These are phyloP conservation scores for Typhlomys cinereus DNA, from an alignment of 2,113 vertebrate species.

Conservation along the genomic window DNA sequence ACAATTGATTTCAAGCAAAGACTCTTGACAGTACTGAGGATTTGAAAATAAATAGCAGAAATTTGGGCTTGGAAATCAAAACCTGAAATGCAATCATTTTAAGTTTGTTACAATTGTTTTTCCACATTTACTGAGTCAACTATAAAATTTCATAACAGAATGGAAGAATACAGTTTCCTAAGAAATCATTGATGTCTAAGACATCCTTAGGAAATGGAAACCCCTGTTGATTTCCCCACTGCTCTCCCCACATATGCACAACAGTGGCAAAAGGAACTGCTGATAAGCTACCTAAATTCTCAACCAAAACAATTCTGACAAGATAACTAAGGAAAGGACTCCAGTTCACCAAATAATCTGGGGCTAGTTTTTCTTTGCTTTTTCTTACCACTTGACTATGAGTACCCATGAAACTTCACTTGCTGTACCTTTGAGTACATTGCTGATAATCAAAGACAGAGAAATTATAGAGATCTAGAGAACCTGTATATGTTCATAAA, in stretches of 20 bases:
- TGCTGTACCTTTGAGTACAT: too few species aligned
- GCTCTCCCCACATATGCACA: neutral
- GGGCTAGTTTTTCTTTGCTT: neutral
- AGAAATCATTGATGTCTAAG: neutral
- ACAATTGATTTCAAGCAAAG: neutral
- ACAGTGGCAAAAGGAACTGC: neutral
- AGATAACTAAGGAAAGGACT: neutral
- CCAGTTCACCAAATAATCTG: neutral
- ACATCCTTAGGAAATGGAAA: neutral
- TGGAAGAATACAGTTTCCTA: neutral
- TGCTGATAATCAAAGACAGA: neutral
- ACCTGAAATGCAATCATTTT: neutral
- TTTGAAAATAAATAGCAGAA: neutral
- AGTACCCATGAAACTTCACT: too few species aligned
- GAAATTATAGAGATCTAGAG: neutral
- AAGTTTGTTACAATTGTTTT: neutral
- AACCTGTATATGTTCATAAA: neutral
- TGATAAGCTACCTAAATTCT: neutral
- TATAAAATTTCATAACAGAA: neutral
- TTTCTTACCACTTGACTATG: neutral
- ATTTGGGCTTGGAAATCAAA: neutral
- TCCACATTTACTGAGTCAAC: neutral
- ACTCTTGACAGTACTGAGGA: neutral
- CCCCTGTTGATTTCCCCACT: neutral
- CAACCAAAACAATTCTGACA: neutral